phyloP scores from a whole-genome alignment of 1,140 invertebrate genomes.

The Solenopsis invicta region DNA sequence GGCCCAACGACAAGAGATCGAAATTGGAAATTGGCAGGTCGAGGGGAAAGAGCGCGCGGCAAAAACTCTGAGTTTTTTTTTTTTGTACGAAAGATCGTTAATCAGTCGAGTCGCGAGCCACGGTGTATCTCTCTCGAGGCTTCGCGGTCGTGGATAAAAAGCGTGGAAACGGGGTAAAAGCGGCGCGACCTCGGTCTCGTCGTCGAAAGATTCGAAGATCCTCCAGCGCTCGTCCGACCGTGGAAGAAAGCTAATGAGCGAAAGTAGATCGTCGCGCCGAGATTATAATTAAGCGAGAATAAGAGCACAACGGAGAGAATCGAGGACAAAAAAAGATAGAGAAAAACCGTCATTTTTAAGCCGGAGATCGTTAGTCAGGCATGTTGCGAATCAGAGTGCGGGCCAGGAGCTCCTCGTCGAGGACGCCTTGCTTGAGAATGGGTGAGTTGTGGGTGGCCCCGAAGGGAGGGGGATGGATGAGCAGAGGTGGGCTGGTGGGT shows the following conservation, averaged over 20 bases:
- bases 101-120: constrained; percentile 52
- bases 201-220: constrained; percentile 57
- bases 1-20: constrained; percentile 44
- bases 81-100: constrained; percentile 43
- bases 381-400: constrained; percentile 81
- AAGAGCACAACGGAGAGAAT: constrained; percentile 55
- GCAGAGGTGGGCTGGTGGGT: constrained; percentile 78
- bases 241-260: constrained; percentile 63
- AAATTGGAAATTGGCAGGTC: constrained; percentile 66
- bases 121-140: constrained; percentile 40
- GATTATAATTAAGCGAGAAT: constrained; percentile 64
- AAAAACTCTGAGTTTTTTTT: constrained; percentile 30
- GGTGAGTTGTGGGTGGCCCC: constrained; percentile 77
- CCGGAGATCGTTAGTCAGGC: constrained; percentile 75
- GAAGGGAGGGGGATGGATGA: constrained; percentile 76
- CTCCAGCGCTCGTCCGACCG: constrained; percentile 58
- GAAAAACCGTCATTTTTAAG: constrained; percentile 74
- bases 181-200: constrained; percentile 27
- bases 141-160: constrained; percentile 53
- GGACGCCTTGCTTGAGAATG: constrained; percentile 72
- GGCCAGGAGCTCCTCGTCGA: constrained; percentile 73
- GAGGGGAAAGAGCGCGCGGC: constrained; percentile 16
- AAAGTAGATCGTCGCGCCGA: constrained; percentile 60
- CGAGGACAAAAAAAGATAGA: constrained; percentile 51
- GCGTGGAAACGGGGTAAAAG: constrained; percentile 53